Evolutionary conservation across 2,113 vertebrate genomes (phyloP).

Genomic region (Poecile atricapillus): DNA sequence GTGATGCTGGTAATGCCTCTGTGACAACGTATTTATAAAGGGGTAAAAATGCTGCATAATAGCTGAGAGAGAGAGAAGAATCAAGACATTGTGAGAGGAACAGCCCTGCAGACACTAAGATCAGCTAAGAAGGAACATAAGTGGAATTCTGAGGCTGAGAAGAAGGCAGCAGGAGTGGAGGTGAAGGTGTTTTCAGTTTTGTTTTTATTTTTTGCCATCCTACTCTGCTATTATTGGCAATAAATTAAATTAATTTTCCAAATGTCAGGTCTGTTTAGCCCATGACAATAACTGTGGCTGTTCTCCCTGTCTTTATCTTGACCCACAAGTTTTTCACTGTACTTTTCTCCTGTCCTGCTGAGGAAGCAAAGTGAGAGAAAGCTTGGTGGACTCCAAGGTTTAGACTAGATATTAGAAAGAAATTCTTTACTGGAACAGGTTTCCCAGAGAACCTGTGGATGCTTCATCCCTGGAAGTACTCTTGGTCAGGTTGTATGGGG

Average conservation of each 20-base stretch:
- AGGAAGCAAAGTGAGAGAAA: neutral
- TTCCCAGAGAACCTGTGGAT: neutral
- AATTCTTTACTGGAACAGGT: neutral
- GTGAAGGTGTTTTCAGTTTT: neutral
- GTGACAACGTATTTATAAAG: accelerated
- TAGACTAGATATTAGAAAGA: neutral
- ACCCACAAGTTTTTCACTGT: neutral
- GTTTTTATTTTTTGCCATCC: neutral
- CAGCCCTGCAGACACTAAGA: neutral
- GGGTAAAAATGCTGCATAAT: neutral
- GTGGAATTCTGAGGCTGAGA: neutral
- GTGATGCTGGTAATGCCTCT: neutral
- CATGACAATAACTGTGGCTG: neutral
- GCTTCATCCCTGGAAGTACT: neutral
- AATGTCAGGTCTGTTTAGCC: neutral
- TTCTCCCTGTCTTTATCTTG: neutral
- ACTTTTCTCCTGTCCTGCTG: neutral
- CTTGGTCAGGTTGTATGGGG: neutral
- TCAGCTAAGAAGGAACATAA: neutral
- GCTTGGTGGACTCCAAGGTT: neutral
- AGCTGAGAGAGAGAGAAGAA: neutral
- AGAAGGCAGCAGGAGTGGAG: neutral
- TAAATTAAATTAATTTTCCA: neutral
- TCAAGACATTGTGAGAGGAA: neutral
- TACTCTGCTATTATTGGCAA: neutral